These are phyloP conservation scores for Amphipyra berbera DNA, from an alignment of 2,888 invertebrate genomes.

Conservation along the genomic window DNA sequence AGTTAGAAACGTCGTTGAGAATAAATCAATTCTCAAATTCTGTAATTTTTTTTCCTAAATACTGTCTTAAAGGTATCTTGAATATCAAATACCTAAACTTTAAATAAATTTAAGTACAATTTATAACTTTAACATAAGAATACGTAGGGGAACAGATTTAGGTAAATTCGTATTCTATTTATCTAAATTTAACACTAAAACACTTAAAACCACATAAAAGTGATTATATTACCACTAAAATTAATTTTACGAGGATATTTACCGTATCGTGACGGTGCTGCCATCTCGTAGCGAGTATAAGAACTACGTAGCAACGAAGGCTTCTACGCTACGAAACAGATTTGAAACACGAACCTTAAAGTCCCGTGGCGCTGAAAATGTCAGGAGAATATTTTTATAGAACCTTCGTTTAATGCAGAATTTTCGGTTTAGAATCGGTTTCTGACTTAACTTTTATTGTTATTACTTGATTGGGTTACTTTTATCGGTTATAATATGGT, in stretches of 20 bases:
- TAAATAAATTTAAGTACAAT: too few relatives aligned
- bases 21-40: too few relatives aligned
- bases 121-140: too few relatives aligned
- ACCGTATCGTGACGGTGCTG: slow-evolving; percentile 63
- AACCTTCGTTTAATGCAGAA: neutral
- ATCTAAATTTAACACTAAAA: slow-evolving; percentile 35
- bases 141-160: neutral
- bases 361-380: slow-evolving; percentile 64
- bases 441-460: too few relatives aligned
- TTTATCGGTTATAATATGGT: too few relatives aligned
- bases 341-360: slow-evolving; percentile 69
- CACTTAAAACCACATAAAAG: slow-evolving; percentile 48
- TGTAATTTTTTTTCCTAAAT: too few relatives aligned
- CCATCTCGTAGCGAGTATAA: slow-evolving; percentile 72
- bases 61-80: too few relatives aligned
- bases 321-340: slow-evolving; percentile 77
- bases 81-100: too few relatives aligned
- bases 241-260: slow-evolving; percentile 46
- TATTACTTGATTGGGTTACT: too few relatives aligned
- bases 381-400: neutral
- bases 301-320: slow-evolving; percentile 77
- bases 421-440: too few relatives aligned
- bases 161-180: slow-evolving; percentile 12
- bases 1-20: too few relatives aligned
- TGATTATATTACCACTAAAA: slow-evolving; percentile 53